Percentiles rank a stretch among this genome's conserved stretches.
Evolutionary conservation across 2,888 invertebrate genomes (phyloP).

Genomic region (Microplitis manilae): DNA sequence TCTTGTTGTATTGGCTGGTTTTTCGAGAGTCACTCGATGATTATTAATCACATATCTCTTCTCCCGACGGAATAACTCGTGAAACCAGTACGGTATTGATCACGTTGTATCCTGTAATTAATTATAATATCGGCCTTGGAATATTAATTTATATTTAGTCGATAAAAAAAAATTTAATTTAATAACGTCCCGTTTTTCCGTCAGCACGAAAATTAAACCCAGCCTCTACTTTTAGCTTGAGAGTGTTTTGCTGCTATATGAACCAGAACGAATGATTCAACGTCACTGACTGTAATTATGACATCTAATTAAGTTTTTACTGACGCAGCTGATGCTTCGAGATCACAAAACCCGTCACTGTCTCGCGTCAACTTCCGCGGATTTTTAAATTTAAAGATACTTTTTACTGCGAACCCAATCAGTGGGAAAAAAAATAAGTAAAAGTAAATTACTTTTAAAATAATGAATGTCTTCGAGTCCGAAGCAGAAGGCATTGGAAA

Average conservation of each 20-base stretch:
- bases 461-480: conserved; percentile 2
- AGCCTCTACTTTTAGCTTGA: neutral
- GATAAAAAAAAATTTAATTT: conserved; percentile 14
- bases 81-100: conserved; percentile 48
- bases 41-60: conserved; percentile 51
- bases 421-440: neutral
- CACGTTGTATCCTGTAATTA: conserved; percentile 50
- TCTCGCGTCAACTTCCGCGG: conserved; percentile 55
- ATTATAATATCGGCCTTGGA: conserved; percentile 50
- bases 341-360: conserved; percentile 57
- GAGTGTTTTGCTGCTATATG: neutral
- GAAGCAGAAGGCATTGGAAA: neutral
- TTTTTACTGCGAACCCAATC: conserved; percentile 41
- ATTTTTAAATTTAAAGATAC: conserved; percentile 26
- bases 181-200: neutral
- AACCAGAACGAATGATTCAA: conserved; percentile 53
- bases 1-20: conserved; percentile 26
- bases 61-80: conserved; percentile 30
- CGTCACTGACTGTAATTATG: conserved; percentile 68
- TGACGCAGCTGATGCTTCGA: conserved; percentile 64
- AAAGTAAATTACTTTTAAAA: conserved; percentile 19
- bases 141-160: neutral
- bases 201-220: neutral
- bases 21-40: conserved; percentile 52
- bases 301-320: conserved; percentile 71